A percentile compares a stretch with the other conserved stretches of the same genome.
Conservation (phyloP, 2,113 vertebrate genomes). For the Coregonus clupeaformis region DNA sequence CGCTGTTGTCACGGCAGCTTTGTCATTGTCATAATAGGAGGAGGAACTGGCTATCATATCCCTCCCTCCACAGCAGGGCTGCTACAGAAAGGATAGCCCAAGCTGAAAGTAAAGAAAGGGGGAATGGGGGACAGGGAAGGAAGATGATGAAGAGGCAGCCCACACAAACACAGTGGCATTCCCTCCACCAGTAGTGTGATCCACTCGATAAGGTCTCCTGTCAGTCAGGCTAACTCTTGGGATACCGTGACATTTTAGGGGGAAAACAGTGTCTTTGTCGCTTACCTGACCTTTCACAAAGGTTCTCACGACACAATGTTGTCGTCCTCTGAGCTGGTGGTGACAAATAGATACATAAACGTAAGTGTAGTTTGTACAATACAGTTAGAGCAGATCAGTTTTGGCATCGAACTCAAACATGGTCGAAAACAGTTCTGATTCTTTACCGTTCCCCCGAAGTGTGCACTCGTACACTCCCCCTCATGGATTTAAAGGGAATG, state of each 20-base stretch:
- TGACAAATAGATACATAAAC: too few species aligned
- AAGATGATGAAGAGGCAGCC: not conserved
- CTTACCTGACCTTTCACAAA: constrained; percentile 15
- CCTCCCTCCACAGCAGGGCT: not conserved
- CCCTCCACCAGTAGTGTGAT: constrained; percentile 7
- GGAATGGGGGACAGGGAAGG: not conserved
- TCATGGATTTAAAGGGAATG: not conserved
- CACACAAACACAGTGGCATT: not conserved
- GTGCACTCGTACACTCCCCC: not conserved
- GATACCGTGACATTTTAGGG: constrained; percentile 47
- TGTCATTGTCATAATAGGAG: not conserved
- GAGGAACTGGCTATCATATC: not conserved
- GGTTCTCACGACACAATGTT: not conserved
- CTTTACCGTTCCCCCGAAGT: too few species aligned
- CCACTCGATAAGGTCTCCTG: constrained; percentile 17
- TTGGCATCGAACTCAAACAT: too few species aligned
- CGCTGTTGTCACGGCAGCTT: not conserved
- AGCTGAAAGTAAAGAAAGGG: not conserved
- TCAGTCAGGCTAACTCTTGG: constrained; percentile 13
- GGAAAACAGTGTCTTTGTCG: constrained; percentile 13
- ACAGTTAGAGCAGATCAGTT: too few species aligned
- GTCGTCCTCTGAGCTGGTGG: not conserved
- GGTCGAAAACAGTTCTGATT: too few species aligned
- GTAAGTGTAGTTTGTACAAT: too few species aligned
- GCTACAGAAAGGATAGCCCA: not conserved